phyloP scores from a whole-genome alignment of 2,113 vertebrate genomes.

The Pan troglodytes region NHGRI_mPanTro3-v2.1_pri NC_072420.2:37593501-37594000 shows the following conservation, averaged over 20 bases:
- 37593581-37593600: neutral
- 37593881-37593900: neutral
- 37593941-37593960: neutral
- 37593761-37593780: neutral
- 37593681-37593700: neutral
- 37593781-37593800: neutral
- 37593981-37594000: neutral
- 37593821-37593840: neutral
- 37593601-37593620: neutral
- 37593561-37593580: neutral
- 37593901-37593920: neutral
- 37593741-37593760: rapidly evolving
- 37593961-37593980: neutral
- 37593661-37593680: neutral
- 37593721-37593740: neutral
- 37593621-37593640: neutral
- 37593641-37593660: neutral
- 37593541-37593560: neutral
- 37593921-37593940: neutral
- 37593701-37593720: neutral
- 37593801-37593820: neutral
- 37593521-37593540: rapidly evolving
- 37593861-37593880: neutral
- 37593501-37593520: neutral
- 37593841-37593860: neutral